Conservation (phyloP, 2,888 invertebrate species). For the Balanococcus diminutus region DNA sequence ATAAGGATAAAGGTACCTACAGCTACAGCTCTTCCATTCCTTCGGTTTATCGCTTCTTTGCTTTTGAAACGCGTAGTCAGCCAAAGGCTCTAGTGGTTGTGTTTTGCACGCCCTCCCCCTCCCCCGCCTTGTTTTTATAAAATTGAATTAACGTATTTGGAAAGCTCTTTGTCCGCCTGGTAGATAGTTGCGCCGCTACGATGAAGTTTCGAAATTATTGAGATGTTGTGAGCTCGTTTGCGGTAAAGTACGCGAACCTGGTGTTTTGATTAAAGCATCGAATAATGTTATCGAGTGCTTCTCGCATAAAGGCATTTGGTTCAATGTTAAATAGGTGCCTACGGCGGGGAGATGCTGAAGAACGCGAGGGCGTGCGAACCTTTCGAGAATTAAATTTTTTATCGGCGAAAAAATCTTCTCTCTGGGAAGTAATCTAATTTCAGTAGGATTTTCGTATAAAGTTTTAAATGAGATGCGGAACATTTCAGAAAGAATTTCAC, state of each 20-base stretch:
- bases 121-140: background rate
- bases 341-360: background rate
- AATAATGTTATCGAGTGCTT: background rate
- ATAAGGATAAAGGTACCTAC: background rate
- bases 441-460: background rate
- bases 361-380: background rate
- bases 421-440: background rate
- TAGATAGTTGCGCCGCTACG: background rate
- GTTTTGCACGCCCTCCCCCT: background rate
- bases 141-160: background rate
- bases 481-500: background rate
- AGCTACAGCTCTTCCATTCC: background rate
- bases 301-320: background rate
- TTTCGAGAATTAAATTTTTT: background rate
- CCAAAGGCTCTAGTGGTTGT: background rate
- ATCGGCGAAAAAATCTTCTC: background rate
- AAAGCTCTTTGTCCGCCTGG: background rate
- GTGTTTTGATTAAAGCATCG: background rate
- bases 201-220: background rate
- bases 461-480: background rate
- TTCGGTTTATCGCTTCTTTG: background rate
- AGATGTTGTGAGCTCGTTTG: background rate
- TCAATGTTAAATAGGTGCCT: background rate
- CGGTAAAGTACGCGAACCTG: background rate
- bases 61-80: background rate